phyloP scores from a whole-genome alignment of 2,888 invertebrate genomes.

The Thereva unica region DNA sequence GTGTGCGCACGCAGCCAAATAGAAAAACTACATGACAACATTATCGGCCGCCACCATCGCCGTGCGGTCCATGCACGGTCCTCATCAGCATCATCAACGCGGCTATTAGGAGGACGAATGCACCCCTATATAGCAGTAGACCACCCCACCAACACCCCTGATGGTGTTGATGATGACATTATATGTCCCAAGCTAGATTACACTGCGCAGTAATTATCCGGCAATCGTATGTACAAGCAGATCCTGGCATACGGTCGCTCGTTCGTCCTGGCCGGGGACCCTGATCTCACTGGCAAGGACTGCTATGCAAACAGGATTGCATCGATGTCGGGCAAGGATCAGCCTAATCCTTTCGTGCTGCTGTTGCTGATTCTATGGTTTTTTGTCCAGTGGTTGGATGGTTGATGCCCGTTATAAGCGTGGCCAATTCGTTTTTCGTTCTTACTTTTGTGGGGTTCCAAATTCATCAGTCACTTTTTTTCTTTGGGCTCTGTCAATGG shows the following conservation, averaged over 20 bases:
- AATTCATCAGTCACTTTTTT: no score
- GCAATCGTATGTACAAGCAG: conserved; percentile 31
- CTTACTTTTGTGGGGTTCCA: no score
- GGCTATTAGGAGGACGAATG: conserved; percentile 21
- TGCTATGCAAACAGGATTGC: conserved; percentile 6
- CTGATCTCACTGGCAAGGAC: conserved; percentile 12
- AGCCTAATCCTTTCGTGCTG: conserved; percentile 25
- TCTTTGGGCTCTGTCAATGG: no score
- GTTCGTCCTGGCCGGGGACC: background rate
- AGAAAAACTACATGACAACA: background rate
- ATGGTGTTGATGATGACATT: conserved; percentile 28
- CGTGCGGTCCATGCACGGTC: background rate
- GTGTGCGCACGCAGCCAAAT: conserved; percentile 32
- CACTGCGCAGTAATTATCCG: conserved; percentile 37
- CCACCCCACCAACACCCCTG: conserved; percentile 16
- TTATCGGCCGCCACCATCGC: conserved; percentile 15
- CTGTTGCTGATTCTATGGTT: no score
- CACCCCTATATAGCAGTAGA: conserved; percentile 22
- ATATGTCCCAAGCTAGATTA: conserved; percentile 32
- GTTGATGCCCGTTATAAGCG: background rate
- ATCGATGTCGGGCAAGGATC: conserved; percentile 17
- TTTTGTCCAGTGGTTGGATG: conserved; percentile 9
- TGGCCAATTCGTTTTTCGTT: no score
- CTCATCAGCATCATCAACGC: conserved; percentile 16
- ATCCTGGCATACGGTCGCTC: conserved; percentile 12